Percentiles rank a stretch among this genome's conserved stretches.
Evolutionary conservation across 1,140 invertebrate species (phyloP).

Genomic region (Daktulosphaira vitifoliae): DNA sequence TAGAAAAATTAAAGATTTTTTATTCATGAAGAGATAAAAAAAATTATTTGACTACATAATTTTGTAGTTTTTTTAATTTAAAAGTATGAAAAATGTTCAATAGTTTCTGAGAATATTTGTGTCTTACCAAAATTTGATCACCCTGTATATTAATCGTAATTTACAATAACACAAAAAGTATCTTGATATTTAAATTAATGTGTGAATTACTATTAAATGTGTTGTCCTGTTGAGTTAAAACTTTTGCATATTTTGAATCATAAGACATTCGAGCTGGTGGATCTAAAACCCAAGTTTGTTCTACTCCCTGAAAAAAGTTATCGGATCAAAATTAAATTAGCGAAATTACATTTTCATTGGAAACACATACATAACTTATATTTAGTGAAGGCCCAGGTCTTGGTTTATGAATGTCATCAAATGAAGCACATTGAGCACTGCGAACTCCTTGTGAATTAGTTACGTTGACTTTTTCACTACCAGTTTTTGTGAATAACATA

Average conservation of each 20-base stretch:
- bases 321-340: not conserved
- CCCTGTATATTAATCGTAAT: no score
- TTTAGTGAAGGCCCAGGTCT: constrained; percentile 55
- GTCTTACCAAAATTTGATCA: no score
- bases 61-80: no score
- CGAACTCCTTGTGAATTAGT: constrained; percentile 72
- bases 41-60: no score
- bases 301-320: constrained; percentile 52
- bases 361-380: constrained; percentile 53
- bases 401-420: constrained; percentile 55
- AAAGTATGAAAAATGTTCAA: constrained; percentile 34
- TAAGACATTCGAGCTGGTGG: constrained; percentile 63
- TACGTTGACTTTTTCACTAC: constrained; percentile 67
- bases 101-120: no score
- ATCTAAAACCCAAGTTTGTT: constrained; percentile 66
- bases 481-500: constrained; percentile 73
- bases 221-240: constrained; percentile 63
- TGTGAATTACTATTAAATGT: constrained; percentile 58
- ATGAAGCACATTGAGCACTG: constrained; percentile 71
- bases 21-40: no score
- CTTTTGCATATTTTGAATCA: constrained; percentile 59
- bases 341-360: not conserved
- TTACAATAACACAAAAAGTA: no score
- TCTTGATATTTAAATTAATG: no score
- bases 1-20: no score